These are phyloP conservation scores for Melanocharis versteri DNA, from an alignment of 2,113 vertebrate species.

Conservation along the genomic window DNA sequence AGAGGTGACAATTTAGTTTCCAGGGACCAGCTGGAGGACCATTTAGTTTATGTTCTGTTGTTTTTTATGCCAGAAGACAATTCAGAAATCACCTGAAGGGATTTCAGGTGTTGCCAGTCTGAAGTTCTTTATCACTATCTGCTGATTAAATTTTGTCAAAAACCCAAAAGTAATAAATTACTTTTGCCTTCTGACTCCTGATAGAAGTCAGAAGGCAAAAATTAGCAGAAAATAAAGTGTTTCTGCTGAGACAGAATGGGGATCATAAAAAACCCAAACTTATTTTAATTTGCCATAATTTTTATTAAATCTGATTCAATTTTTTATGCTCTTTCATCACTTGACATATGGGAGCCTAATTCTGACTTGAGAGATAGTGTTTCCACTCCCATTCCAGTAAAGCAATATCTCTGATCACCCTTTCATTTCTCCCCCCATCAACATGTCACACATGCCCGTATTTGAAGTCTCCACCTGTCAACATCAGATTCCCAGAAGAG, in stretches of 20 bases:
- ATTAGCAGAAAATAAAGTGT: background rate
- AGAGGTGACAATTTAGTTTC: background rate
- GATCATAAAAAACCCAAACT: background rate
- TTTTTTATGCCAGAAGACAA: background rate
- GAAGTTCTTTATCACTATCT: background rate
- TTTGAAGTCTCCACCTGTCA: slow-evolving; percentile 31
- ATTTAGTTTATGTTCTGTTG: background rate
- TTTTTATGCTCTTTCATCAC: slow-evolving; percentile 31
- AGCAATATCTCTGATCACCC: slow-evolving; percentile 28
- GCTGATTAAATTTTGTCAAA: background rate
- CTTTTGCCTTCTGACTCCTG: background rate
- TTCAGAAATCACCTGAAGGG: background rate
- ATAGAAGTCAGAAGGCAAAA: background rate
- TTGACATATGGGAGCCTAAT: slow-evolving; percentile 29
- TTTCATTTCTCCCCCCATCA: background rate
- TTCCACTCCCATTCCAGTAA: slow-evolving; percentile 29
- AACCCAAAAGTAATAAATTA: background rate
- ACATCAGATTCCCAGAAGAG: slow-evolving; percentile 5
- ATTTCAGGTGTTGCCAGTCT: background rate
- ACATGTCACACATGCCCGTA: background rate
- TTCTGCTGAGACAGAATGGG: background rate
- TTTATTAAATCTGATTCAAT: background rate
- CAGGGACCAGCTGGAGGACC: background rate
- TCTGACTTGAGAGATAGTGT: slow-evolving; percentile 40
- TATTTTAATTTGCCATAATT: background rate